Evolutionary conservation across 2,888 invertebrate species (phyloP).

Genomic region (Chydorus sphaericus): DNA sequence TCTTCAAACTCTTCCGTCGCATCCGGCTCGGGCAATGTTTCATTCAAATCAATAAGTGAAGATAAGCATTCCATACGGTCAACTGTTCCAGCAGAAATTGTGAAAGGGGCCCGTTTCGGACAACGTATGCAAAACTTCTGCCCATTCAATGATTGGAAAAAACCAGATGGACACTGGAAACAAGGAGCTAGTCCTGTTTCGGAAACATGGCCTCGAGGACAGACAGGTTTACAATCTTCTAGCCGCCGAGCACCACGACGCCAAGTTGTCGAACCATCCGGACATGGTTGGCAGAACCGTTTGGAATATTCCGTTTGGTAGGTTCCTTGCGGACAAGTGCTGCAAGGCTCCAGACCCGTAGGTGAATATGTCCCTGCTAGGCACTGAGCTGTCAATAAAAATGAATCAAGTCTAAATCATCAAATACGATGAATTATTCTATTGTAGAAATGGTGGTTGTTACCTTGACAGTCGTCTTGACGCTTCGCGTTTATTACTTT

Average conservation of each 20-base stretch:
- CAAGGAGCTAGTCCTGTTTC: conserved; percentile 40
- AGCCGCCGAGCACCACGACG: conserved; percentile 27
- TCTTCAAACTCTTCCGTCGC: conserved; percentile 8
- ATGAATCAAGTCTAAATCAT: background rate
- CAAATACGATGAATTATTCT: background rate
- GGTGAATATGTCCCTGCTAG: conserved; percentile 31
- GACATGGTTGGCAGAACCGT: conserved; percentile 27
- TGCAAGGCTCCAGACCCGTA: conserved; percentile 31
- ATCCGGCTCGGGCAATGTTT: background rate
- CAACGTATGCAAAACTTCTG: conserved; percentile 32
- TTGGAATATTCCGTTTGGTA: conserved; percentile 30
- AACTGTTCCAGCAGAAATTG: conserved; percentile 13
- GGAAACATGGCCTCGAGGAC: conserved; percentile 38
- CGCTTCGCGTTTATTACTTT: conserved; percentile 31
- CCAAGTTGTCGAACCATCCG: conserved; percentile 27
- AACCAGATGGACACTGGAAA: conserved; percentile 36
- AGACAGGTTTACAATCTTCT: conserved; percentile 43
- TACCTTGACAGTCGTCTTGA: conserved; percentile 31
- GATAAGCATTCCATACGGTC: conserved; percentile 14
- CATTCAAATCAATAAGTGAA: background rate
- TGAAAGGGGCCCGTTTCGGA: conserved; percentile 19
- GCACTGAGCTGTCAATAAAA: conserved; percentile 27
- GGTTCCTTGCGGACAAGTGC: conserved; percentile 29
- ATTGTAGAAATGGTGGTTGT: conserved; percentile 4
- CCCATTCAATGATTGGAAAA: conserved; percentile 29